phyloP scores from a whole-genome alignment of 2,888 invertebrate species.

The Apodemia duryi region DNA sequence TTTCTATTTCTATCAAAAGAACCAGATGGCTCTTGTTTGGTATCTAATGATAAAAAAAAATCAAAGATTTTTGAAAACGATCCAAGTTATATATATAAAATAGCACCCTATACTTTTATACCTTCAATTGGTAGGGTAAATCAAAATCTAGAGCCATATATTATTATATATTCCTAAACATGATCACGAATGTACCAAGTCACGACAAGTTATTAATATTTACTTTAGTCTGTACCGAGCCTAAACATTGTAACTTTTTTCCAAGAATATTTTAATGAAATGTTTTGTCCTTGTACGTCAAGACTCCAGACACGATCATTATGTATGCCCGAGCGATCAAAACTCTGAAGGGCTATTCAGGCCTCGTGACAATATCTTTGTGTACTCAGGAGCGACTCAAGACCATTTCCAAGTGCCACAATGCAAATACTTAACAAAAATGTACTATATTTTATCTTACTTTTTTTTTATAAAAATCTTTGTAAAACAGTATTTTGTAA shows the following conservation, averaged over 20 bases:
- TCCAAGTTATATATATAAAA: no score
- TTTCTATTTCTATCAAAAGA: no score
- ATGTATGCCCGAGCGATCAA: slow-evolving; percentile 28
- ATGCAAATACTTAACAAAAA: slow-evolving; percentile 14
- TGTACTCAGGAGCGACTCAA: slow-evolving; percentile 30
- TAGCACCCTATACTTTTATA: no score
- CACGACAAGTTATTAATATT: background rate
- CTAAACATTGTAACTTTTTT: background rate
- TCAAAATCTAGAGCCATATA: no score
- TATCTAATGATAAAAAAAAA: no score
- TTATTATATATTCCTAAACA: no score
- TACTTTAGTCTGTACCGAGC: background rate
- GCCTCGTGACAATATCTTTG: slow-evolving; percentile 36
- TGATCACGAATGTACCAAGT: no score
- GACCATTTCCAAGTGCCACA: slow-evolving; percentile 7
- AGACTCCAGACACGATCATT: slow-evolving; percentile 1
- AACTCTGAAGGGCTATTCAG: slow-evolving; percentile 30
- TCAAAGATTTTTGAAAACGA: no score
- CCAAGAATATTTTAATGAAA: slow-evolving; percentile 1
- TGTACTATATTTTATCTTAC: background rate
- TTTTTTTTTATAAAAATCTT: background rate
- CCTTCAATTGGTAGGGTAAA: no score
- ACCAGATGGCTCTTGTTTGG: no score
- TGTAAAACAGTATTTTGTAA: background rate
- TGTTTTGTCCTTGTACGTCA: slow-evolving; percentile 3